Base-by-base conservation (phyloP, 1,140 invertebrate species). In the Eumeta japonica region DNA sequence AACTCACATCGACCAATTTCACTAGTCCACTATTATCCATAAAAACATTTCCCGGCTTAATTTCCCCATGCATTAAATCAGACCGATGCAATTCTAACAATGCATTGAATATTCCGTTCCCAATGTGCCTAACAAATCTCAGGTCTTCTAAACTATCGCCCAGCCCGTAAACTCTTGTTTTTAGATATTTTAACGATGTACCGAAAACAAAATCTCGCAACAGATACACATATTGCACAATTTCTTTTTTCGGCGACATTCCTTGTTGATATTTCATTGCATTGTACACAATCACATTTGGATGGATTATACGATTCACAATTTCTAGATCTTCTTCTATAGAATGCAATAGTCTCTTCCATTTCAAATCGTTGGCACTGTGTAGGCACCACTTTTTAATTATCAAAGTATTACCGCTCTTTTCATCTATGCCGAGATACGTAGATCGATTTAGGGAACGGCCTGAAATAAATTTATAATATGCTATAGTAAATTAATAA, bases 301-400 rank as follows among this genome's bases (percentile, higher is more conserved):
- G 52, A 62, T 89, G 85, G 52, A 80, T 76, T 2, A 90, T 56
- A 52, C 80, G 80, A 15, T 79, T 71, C 17, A 90, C 70, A 32
- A 82, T 76, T 59, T 82, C 82, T 10, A 89, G 55, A 64, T 91
- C 89, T 54, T 85, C 81, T 55, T 90, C 86, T 36, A 89, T 70
- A 19, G 74, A 75, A 12, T 62, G 64, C 10, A 85, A 46, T 31
- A 63, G 59, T 10, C 45, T 44, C 24, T 52, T 61, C 7, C 49
- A 57, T 51, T 62, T 62, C 35, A 62, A 62, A 48, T 73, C 62
- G 0, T 42, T 35, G 1, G 57, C 39, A 0, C 53, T 48, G 2
- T 50, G 35, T 3, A 70, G 50, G 66, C 78, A 48, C 87, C 85
- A 53, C 77, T 81, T 80, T 32, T 65, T 66, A 1, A 56, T 44